A percentile compares a stretch with the other conserved stretches of the same genome.
These are phyloP conservation scores for Dromas ardeola DNA, from an alignment of 2,113 vertebrate species.

Conservation along the genomic window DNA sequence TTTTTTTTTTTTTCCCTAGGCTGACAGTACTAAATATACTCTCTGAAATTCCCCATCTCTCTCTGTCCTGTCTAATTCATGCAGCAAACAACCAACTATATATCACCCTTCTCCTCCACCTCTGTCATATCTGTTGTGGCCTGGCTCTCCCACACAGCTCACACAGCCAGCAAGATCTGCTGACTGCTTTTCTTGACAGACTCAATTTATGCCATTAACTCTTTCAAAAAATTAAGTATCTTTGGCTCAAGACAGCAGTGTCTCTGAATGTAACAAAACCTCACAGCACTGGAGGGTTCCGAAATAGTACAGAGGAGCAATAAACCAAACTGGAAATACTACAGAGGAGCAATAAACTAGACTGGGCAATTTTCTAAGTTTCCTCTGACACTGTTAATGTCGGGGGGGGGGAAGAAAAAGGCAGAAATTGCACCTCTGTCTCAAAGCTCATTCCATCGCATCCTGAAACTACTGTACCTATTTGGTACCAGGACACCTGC, in stretches of 20 bases:
- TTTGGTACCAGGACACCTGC: background rate
- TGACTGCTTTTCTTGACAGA: background rate
- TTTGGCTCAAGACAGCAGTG: background rate
- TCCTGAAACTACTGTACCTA: background rate
- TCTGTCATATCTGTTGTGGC: background rate
- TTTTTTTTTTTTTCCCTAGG: background rate
- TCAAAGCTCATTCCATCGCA: background rate
- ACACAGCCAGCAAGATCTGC: background rate
- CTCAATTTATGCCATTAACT: background rate
- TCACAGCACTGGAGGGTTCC: background rate
- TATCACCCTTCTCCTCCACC: background rate
- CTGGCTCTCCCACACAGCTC: background rate
- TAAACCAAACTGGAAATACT: background rate
- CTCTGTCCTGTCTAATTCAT: background rate
- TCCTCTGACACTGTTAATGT: background rate
- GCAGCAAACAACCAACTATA: background rate
- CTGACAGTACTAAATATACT: background rate
- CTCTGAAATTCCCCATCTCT: background rate
- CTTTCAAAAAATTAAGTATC: background rate
- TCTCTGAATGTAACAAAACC: background rate
- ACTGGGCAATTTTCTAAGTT: background rate
- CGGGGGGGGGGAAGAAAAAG: rapidly evolving
- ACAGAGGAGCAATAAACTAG: background rate
- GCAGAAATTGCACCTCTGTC: background rate
- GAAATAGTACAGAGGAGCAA: background rate